Conservation (phyloP, 2,113 vertebrate species). For the Petrocephalus zakoni region DNA sequence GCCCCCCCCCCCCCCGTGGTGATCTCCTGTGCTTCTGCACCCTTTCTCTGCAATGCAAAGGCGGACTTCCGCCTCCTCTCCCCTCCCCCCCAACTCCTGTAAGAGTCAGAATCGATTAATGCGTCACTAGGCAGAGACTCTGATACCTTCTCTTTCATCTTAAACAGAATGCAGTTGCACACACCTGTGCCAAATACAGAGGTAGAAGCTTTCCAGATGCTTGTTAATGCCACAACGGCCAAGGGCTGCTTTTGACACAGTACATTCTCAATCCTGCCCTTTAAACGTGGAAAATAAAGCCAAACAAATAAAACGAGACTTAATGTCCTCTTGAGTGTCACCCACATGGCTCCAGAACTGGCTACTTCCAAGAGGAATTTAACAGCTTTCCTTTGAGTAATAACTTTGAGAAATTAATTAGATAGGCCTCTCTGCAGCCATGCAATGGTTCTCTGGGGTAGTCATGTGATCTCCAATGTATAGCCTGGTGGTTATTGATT, state of each 20-base stretch:
- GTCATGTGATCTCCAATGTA: conserved; percentile 21
- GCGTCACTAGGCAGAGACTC: conserved; percentile 13
- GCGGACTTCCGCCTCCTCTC: neutral
- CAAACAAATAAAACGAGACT: neutral
- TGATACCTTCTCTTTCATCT: conserved; percentile 5
- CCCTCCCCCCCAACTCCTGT: neutral
- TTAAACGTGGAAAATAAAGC: neutral
- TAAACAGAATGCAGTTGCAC: neutral
- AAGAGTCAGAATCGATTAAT: conserved; percentile 20
- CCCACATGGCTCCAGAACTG: neutral
- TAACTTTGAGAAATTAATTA: conserved; percentile 32
- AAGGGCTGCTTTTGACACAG: neutral
- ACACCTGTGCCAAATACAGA: neutral
- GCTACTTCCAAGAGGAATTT: neutral
- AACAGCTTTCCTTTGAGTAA: conserved; percentile 24
- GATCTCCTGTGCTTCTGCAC: neutral
- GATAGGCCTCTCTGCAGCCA: conserved; percentile 8
- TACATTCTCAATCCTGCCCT: neutral
- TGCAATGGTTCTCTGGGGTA: neutral
- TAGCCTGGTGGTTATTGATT: conserved; percentile 23
- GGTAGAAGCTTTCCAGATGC: neutral
- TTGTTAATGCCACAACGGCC: neutral
- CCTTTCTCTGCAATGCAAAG: conserved; percentile 7
- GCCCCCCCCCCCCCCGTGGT: too few relatives aligned
- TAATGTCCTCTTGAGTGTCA: neutral